Base-by-base conservation (phyloP, 2,888 invertebrate genomes). In the Synanthedon tipuliformis region DNA sequence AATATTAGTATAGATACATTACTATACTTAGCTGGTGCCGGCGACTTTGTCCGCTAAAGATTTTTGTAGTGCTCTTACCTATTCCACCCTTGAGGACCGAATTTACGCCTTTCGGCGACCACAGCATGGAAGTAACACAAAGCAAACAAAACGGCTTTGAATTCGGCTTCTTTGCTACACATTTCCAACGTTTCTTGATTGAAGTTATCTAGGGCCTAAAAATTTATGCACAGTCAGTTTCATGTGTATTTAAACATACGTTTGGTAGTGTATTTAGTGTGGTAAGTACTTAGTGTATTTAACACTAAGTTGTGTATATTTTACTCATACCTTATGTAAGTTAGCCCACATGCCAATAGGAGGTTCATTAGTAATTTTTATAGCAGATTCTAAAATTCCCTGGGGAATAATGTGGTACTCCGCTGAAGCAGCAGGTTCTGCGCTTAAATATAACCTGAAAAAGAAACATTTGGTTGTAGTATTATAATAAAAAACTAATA, bases 51-150 rank as follows among this genome's bases (percentile, higher is more conserved):
- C 4, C 23, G 23, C 5, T 4, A 23, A 23, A 34, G 34, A 34
- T 8, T 27, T 27, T 27, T 27, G 1, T 27, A 41, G 0, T 45
- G 13, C 13, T 13, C 34, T 4, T 45, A 84, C 78, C 92, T 90
- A 71, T 96, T 96, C 96, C 96, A 96, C 11, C 96, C 96, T 76
- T 97, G 96, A 0, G 98, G 93, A 0, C 97, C 98, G 73, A 98
- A 98, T 82, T 98, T 97, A 48, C 96, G 89, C 56, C 97, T 88
- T 76, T 98, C 96, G 4, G 95, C 95, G 1, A 97, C 94, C 0
- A 96, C 96, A 1, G 98, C 97, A 74, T 98, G 98, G 83, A 97
- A 98, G 74, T 98, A 98, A 72, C 96, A 96, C 1, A 98, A 85
- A 0, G 95, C 90, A 74, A 97, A 98, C 48, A 97, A 84, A 57